Evolutionary conservation across 2,888 invertebrate genomes (phyloP).

Genomic region (Polydesmus complanatus): DNA sequence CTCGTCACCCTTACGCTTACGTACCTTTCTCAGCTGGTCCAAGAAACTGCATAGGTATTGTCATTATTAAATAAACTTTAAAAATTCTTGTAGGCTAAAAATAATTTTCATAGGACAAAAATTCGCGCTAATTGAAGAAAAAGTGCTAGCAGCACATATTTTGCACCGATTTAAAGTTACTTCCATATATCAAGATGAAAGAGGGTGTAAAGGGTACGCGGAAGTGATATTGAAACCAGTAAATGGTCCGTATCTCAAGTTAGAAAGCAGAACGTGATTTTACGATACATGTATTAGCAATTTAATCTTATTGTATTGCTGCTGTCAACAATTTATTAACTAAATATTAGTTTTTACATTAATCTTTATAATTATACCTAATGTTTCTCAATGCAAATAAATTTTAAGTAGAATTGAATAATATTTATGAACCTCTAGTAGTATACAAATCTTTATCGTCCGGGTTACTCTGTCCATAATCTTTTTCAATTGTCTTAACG

Average conservation of each 20-base stretch:
- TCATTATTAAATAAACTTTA: not conserved
- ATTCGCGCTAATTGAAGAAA: not conserved
- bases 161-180: not conserved
- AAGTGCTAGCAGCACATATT: not conserved
- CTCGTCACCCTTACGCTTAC: not conserved
- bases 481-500: not conserved
- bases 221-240: not conserved
- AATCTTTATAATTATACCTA: not conserved
- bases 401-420: not conserved
- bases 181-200: not conserved
- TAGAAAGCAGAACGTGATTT: too few relatives aligned
- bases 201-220: not conserved
- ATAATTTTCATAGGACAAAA: not conserved
- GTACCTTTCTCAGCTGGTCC: not conserved
- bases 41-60: not conserved
- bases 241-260: not conserved
- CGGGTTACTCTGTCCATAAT: constrained; percentile 24
- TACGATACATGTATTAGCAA: too few relatives aligned
- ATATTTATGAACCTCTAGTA: constrained; percentile 18
- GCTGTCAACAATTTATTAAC: too few relatives aligned
- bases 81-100: not conserved
- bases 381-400: not conserved
- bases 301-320: too few relatives aligned
- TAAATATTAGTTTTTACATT: too few relatives aligned
- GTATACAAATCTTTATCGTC: constrained; percentile 25